Percentiles rank a stretch among this genome's conserved stretches.
Evolutionary conservation across 1,140 invertebrate species (phyloP).

Genomic region (Eumaeus atala): DNA sequence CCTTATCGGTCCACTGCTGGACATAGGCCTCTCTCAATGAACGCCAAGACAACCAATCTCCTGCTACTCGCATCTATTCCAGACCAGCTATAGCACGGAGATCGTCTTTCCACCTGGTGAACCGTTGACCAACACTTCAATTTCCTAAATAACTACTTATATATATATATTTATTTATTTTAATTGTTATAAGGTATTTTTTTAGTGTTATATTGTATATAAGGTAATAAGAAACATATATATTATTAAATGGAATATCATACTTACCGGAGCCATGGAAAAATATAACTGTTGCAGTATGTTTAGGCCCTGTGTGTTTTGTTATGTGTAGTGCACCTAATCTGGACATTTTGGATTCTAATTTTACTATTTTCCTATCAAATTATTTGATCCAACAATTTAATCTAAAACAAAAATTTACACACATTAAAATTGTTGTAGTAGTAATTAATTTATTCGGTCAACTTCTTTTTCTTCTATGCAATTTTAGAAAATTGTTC

Average conservation of each 20-base stretch:
- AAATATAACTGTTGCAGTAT: slow-evolving; percentile 57
- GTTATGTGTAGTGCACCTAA: slow-evolving; percentile 46
- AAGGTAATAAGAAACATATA: background rate
- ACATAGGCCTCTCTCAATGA: too few species aligned
- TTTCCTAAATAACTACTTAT: too few species aligned
- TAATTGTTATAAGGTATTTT: background rate
- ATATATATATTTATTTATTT: too few species aligned
- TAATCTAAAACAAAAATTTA: background rate
- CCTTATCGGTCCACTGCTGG: too few species aligned
- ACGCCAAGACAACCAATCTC: too few species aligned
- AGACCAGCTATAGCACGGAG: too few species aligned
- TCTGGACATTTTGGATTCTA: slow-evolving; percentile 35
- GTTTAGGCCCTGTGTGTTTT: slow-evolving; percentile 43
- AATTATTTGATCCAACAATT: too few species aligned
- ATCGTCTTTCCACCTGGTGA: too few species aligned
- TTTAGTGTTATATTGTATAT: background rate
- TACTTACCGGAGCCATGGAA: slow-evolving; percentile 56
- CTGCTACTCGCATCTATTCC: too few species aligned
- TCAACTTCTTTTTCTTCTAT: background rate
- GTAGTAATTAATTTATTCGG: background rate
- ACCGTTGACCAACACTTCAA: too few species aligned
- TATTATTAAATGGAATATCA: background rate
- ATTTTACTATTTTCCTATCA: background rate
- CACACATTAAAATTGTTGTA: too few species aligned
- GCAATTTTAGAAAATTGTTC: too few species aligned